phyloP scores from a whole-genome alignment of 2,888 invertebrate genomes.

The Adelognathus sp. region DNA sequence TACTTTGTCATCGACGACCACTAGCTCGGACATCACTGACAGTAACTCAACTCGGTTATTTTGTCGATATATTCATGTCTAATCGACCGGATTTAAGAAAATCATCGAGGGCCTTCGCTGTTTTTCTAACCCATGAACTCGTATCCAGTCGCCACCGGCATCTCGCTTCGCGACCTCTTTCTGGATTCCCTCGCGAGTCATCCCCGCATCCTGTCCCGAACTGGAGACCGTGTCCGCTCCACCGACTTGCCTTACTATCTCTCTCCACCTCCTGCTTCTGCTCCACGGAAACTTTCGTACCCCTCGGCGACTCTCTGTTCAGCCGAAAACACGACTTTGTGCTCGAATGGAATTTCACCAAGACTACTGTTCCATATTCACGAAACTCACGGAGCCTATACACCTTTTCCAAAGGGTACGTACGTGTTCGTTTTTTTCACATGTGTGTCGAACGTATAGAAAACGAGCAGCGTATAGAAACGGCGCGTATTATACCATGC shows the following conservation, averaged over 20 bases:
- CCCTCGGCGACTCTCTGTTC: constrained; percentile 27
- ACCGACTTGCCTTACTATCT: constrained; percentile 33
- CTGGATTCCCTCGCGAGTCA: constrained; percentile 50
- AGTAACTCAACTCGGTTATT: neutral
- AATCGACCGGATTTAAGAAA: no score
- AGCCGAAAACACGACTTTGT: constrained; percentile 52
- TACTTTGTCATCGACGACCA: neutral
- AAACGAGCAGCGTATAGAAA: neutral
- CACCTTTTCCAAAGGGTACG: neutral
- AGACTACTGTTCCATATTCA: neutral
- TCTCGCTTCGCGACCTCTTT: constrained; percentile 14
- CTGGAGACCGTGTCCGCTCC: constrained; percentile 23
- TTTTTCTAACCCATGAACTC: constrained; percentile 14
- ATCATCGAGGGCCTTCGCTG: constrained; percentile 9
- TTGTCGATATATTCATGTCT: neutral
- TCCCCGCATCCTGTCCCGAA: constrained; percentile 30
- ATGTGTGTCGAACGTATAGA: neutral
- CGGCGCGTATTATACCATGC: neutral
- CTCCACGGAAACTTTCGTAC: constrained; percentile 1
- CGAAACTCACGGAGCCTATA: constrained; percentile 1
- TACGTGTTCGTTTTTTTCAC: neutral
- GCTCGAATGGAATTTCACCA: constrained; percentile 49
- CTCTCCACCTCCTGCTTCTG: constrained; percentile 22
- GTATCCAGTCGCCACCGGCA: constrained; percentile 27
- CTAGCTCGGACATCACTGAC: neutral